Evolutionary conservation across 1,140 invertebrate genomes (phyloP).

Genomic region (Battus philenor): DNA sequence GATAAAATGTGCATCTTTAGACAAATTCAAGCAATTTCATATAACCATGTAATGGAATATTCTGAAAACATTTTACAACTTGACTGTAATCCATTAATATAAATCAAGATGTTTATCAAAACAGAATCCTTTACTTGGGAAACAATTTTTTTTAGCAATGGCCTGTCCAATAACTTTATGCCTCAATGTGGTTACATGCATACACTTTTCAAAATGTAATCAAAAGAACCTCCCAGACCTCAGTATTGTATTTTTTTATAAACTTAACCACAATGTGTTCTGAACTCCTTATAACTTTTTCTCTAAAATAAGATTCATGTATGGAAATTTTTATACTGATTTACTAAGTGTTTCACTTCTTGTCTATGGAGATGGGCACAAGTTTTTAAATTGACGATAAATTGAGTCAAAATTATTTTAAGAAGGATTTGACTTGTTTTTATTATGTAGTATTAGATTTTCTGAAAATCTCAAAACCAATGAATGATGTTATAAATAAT

Average conservation of each 20-base stretch:
- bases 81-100: no score
- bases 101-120: no score
- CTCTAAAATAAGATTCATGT: background rate
- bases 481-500: background rate
- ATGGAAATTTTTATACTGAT: conserved; percentile 7
- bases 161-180: conserved; percentile 10
- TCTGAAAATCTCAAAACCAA: background rate
- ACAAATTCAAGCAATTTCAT: no score
- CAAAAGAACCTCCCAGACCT: conserved; percentile 33
- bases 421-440: background rate
- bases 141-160: no score
- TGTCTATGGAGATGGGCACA: conserved; percentile 7
- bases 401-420: conserved; percentile 4
- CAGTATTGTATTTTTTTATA: conserved; percentile 31
- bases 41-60: no score
- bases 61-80: no score
- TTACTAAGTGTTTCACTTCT: background rate
- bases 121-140: no score
- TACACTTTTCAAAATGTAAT: conserved; percentile 12
- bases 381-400: conserved; percentile 4
- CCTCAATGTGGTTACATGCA: conserved; percentile 1
- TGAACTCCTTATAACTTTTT: conserved; percentile 17
- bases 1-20: no score
- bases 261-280: conserved; percentile 53
- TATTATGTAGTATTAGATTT: background rate